A percentile compares a stretch with the other conserved stretches of the same genome.
Evolutionary conservation across 2,888 invertebrate species (phyloP).

Genomic region (Conomelus anceps): DNA sequence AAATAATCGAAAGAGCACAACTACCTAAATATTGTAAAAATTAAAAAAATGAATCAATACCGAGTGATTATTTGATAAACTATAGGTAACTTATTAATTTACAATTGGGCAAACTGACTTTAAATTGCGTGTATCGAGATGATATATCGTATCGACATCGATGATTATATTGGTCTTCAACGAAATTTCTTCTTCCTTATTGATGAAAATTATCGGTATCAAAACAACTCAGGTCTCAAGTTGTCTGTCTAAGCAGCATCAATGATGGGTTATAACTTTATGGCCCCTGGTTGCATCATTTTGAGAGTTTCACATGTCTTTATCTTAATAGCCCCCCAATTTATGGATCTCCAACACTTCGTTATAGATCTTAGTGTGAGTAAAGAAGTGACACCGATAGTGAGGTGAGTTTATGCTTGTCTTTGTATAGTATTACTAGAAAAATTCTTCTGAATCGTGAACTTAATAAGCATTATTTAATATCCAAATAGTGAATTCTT

Average conservation of each 20-base stretch:
- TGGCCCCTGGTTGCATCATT: not conserved
- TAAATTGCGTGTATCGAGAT: no score
- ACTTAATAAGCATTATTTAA: not conserved
- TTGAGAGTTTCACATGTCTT: not conserved
- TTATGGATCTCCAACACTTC: not conserved
- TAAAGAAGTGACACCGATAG: not conserved
- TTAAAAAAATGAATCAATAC: no score
- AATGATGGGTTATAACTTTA: not conserved
- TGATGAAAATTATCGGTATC: not conserved
- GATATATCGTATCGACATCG: no score
- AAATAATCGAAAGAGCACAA: no score
- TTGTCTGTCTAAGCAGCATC: not conserved
- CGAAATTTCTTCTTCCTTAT: not conserved
- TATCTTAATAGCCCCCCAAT: not conserved
- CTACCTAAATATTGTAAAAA: no score
- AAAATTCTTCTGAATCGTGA: not conserved
- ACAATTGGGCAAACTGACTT: no score
- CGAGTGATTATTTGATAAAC: no score
- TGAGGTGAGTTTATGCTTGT: not conserved
- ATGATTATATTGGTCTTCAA: not conserved
- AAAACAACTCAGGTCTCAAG: not conserved
- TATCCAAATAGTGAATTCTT: no score
- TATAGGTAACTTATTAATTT: no score
- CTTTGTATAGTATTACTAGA: not conserved
- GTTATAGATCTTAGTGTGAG: not conserved